Evolutionary conservation across 2,113 vertebrate species (phyloP).

Genomic region (Ariopsis seemanni): DNA sequence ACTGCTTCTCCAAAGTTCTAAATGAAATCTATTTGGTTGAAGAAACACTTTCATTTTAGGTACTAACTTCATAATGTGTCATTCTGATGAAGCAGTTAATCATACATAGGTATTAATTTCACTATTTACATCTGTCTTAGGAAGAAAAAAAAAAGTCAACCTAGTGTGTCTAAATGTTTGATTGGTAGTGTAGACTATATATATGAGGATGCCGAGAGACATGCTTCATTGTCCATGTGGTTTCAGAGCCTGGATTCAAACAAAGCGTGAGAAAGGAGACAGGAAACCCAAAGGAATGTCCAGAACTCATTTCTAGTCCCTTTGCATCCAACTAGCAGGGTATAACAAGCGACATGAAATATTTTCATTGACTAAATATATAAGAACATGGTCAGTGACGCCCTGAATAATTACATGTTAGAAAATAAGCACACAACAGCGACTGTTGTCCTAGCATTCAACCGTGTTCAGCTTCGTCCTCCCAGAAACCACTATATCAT

Average conservation of each 20-base stretch:
- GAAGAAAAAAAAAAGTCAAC: background rate
- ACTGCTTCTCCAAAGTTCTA: background rate
- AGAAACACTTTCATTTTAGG: background rate
- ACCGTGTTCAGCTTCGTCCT: background rate
- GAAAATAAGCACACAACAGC: constrained; percentile 43
- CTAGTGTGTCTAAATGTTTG: background rate
- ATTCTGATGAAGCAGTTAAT: background rate
- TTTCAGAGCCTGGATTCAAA: constrained; percentile 22
- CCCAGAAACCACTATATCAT: background rate
- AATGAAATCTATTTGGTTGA: background rate
- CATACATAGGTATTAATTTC: background rate
- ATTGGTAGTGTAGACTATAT: background rate
- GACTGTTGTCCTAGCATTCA: constrained; percentile 8
- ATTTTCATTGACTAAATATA: constrained; percentile 71
- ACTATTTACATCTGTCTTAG: background rate
- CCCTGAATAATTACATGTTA: constrained; percentile 73
- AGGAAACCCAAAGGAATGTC: constrained; percentile 67
- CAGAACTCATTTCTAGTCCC: constrained; percentile 59
- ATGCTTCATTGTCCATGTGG: constrained; percentile 26
- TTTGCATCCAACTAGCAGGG: constrained; percentile 62
- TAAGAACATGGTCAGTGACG: constrained; percentile 64
- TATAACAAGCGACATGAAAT: constrained; percentile 57
- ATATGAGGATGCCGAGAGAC: background rate
- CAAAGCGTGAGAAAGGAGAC: constrained; percentile 34
- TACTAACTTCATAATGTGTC: background rate